Conservation (phyloP, 2,113 vertebrate species). For the Choloepus hoffmanni region DNA sequence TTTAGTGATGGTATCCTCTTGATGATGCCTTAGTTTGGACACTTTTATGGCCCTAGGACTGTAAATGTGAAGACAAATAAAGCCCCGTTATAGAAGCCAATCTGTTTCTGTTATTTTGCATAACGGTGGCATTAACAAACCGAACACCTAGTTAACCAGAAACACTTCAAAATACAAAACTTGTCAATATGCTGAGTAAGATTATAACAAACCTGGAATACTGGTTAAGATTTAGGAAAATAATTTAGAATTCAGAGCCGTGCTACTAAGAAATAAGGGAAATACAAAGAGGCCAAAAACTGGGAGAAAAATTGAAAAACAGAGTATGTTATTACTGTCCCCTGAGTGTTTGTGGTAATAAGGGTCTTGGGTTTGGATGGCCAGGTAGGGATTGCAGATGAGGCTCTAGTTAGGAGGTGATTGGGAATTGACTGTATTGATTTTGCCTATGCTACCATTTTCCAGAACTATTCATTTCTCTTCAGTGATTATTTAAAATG, state of each 20-base stretch:
- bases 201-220: neutral
- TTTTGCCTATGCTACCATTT: neutral
- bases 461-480: neutral
- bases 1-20: no score
- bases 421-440: neutral
- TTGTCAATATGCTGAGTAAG: neutral
- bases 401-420: neutral
- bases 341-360: no score
- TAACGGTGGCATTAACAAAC: no score
- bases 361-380: neutral
- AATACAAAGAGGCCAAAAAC: neutral
- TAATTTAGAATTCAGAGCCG: neutral
- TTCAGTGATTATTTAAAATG: neutral
- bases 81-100: no score
- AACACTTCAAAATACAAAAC: neutral
- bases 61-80: no score
- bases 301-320: neutral
- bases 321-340: neutral
- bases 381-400: neutral
- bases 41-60: no score
- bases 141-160: neutral
- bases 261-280: neutral
- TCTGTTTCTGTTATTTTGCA: no score
- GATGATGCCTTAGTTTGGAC: no score
- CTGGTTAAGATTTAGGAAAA: neutral